Percentiles rank a stretch among this genome's conserved stretches.
Evolutionary conservation across 2,113 vertebrate species (phyloP).

Genomic region (Chrysochloris asiatica): DNA sequence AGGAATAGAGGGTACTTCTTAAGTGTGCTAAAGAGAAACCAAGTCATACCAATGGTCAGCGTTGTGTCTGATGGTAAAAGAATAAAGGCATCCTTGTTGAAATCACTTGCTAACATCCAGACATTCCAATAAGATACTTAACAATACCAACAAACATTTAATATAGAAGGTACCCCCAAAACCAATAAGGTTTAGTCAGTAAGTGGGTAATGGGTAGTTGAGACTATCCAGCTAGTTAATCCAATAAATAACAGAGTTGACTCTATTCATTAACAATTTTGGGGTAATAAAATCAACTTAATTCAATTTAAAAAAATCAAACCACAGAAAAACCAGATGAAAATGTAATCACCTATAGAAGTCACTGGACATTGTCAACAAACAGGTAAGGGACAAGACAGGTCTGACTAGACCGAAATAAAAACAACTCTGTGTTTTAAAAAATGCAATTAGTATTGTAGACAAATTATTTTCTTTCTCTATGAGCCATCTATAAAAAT

Average conservation of each 20-base stretch:
- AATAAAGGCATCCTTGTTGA: conserved; percentile 3
- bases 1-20: not conserved
- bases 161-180: not conserved
- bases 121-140: not conserved
- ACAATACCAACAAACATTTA: not conserved
- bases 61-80: not conserved
- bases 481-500: not conserved
- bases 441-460: not conserved
- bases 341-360: not conserved
- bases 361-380: not conserved
- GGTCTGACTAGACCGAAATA: not conserved
- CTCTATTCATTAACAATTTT: not conserved
- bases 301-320: not conserved
- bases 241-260: not conserved
- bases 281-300: not conserved
- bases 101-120: not conserved
- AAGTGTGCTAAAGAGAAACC: not conserved
- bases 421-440: not conserved
- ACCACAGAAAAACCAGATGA: not conserved
- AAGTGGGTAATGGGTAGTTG: too few species aligned
- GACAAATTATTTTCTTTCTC: not conserved
- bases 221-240: too few species aligned
- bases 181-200: not conserved
- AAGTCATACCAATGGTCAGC: not conserved
- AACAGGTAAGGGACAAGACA: not conserved